Evolutionary conservation across 2,888 invertebrate species (phyloP).

Genomic region (Diachrysia chrysitis): DNA sequence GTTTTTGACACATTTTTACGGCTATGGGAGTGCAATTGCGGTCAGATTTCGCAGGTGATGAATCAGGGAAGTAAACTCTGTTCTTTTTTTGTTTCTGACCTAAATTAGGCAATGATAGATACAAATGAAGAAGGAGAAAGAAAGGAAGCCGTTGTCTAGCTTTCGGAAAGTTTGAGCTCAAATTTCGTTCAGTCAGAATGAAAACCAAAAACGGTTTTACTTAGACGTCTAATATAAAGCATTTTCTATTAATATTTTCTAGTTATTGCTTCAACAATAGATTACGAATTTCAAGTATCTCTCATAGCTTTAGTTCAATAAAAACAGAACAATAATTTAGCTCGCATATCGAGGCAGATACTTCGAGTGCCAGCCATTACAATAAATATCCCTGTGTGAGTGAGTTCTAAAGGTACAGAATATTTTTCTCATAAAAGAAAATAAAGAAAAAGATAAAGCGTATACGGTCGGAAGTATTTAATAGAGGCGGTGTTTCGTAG

Average conservation of each 20-base stretch:
- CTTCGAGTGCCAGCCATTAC: slow-evolving; percentile 14
- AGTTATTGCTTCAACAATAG: background rate
- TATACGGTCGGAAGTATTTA: slow-evolving; percentile 57
- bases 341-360: slow-evolving; percentile 1
- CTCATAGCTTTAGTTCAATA: background rate
- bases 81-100: background rate
- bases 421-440: slow-evolving; percentile 54
- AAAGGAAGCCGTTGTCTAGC: too few relatives aligned
- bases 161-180: too few relatives aligned
- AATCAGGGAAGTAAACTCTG: background rate
- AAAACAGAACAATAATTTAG: background rate
- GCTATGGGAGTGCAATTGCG: background rate
- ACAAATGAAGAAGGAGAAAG: too few relatives aligned
- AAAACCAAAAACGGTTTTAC: too few relatives aligned
- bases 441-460: slow-evolving; percentile 40
- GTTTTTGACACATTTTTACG: slow-evolving; percentile 34
- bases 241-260: too few relatives aligned
- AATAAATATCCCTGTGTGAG: slow-evolving; percentile 6
- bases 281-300: background rate
- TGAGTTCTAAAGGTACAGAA: slow-evolving; percentile 26
- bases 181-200: too few relatives aligned
- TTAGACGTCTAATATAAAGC: too few relatives aligned
- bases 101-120: too few relatives aligned
- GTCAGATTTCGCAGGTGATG: background rate
- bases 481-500: slow-evolving; percentile 57